Conservation (phyloP, 2,797 vertebrate genomes). For the Erpetoichthys calabaricus region DNA sequence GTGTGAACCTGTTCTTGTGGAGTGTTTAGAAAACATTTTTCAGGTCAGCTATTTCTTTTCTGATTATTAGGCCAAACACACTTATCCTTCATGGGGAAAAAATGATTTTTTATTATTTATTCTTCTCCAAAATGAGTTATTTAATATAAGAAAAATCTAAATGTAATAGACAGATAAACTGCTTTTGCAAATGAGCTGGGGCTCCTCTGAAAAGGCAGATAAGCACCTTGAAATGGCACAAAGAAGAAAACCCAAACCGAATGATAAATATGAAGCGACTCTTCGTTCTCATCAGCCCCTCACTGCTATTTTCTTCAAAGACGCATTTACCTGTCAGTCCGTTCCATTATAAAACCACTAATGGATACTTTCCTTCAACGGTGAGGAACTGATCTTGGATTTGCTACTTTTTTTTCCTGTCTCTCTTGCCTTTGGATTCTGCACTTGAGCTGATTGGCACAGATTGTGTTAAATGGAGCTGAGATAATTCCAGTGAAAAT, state of each 20-base stretch:
- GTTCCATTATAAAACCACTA: constrained; percentile 25
- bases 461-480: constrained; percentile 86
- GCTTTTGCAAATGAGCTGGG: too few species aligned
- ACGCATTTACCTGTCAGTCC: constrained; percentile 51
- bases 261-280: constrained; percentile 55
- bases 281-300: constrained; percentile 29
- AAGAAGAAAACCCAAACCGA: constrained; percentile 38
- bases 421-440: constrained; percentile 23
- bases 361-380: constrained; percentile 38
- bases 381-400: constrained; percentile 27
- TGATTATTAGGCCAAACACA: too few species aligned
- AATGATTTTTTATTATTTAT: too few species aligned
- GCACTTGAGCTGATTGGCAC: constrained; percentile 55
- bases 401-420: constrained; percentile 14
- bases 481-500: constrained; percentile 63
- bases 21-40: too few species aligned
- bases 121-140: too few species aligned
- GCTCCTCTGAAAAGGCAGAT: constrained; percentile 20
- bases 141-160: too few species aligned
- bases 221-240: constrained; percentile 44
- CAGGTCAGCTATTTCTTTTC: too few species aligned
- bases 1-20: too few species aligned
- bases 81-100: too few species aligned
- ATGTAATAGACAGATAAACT: too few species aligned
- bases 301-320: constrained; percentile 45